Base-by-base conservation (phyloP, 1,140 invertebrate species). In the Onthophagus taurus region DNA sequence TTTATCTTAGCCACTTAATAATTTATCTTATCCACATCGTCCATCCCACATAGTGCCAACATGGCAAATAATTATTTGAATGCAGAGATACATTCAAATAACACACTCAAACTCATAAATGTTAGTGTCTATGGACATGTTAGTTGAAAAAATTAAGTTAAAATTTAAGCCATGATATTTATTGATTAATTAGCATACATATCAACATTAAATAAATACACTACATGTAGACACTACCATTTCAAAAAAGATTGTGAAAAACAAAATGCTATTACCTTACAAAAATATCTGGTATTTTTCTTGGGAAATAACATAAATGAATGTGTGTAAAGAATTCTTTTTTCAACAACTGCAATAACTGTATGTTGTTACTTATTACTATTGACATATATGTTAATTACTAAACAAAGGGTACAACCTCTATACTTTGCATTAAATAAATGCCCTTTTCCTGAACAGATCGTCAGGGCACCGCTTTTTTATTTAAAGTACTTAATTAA, bases 371-470 rank as follows among this genome's bases (percentile, higher is more conserved):
- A 38, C n/a, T 20, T 17, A 16, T 44, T 51, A 44, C 56, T 59
- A 64, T 62, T 64, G 61, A 64, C 59, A 64, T 63, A 63, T 62
- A 62, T 64, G 61, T 61, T 64, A 64, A 64, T 64, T 61, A 57
- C 41, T 31, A 49, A 50, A 45, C 33, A 53, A 51, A 53, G 50
- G 76, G 75, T 78, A 79, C 77, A 81, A 80, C 78, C 74, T 81
- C 82, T 84, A 83, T 83, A 85, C 81, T 85, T 85, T 83, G 81
- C 81, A 85, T 81, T 78, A 82, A 83, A 85, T 75, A 83, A 83
- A 83, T 83, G 80, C 77, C 72, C 73, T 78, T 81, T 80, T 80
- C 78, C 77, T 76, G 72, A 68, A 63, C 49, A 55, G 49, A 57
- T 62, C 50, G 38, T 33, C 26, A 49, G 41, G 44, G 50, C 42